Percentiles rank a stretch among this genome's conserved stretches.
Evolutionary conservation across 2,888 invertebrate genomes (phyloP).

Genomic region (Plusia festucae): DNA sequence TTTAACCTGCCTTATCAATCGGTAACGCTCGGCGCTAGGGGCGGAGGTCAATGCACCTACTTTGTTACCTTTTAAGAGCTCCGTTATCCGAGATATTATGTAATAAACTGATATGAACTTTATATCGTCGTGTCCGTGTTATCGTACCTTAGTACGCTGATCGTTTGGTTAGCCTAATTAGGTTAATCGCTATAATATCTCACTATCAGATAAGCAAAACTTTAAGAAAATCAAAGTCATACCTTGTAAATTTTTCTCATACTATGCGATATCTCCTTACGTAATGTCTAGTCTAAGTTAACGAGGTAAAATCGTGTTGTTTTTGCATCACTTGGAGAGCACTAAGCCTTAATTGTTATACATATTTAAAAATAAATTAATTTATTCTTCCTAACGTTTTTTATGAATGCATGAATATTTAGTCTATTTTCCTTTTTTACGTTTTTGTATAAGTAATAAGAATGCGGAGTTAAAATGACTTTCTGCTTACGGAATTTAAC

Average conservation of each 20-base stretch:
- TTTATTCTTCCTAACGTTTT: not conserved
- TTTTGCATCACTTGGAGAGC: not conserved
- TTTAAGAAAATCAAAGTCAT: conserved; percentile 29
- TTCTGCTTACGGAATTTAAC: no score
- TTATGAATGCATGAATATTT: not conserved
- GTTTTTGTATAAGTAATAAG: not conserved
- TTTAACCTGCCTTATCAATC: conserved; percentile 84
- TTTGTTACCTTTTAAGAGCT: conserved; percentile 60
- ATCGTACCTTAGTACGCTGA: conserved; percentile 37
- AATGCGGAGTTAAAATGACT: no score
- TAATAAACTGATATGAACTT: conserved; percentile 56
- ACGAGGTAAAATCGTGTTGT: not conserved
- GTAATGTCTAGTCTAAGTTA: not conserved
- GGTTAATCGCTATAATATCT: conserved; percentile 49
- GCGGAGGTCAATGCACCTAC: conserved; percentile 78
- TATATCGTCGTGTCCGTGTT: conserved; percentile 42
- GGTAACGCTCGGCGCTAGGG: conserved; percentile 71
- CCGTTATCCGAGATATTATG: conserved; percentile 58
- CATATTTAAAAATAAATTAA: not conserved
- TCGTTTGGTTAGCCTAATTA: conserved; percentile 50
- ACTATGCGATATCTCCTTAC: not conserved
- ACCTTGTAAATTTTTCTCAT: conserved; percentile 8
- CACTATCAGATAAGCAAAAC: conserved; percentile 20
- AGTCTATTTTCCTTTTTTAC: not conserved
- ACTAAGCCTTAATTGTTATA: conserved; percentile 8